Evolutionary conservation across 2,888 invertebrate genomes (phyloP).

Genomic region (Autographa pulchrina): DNA sequence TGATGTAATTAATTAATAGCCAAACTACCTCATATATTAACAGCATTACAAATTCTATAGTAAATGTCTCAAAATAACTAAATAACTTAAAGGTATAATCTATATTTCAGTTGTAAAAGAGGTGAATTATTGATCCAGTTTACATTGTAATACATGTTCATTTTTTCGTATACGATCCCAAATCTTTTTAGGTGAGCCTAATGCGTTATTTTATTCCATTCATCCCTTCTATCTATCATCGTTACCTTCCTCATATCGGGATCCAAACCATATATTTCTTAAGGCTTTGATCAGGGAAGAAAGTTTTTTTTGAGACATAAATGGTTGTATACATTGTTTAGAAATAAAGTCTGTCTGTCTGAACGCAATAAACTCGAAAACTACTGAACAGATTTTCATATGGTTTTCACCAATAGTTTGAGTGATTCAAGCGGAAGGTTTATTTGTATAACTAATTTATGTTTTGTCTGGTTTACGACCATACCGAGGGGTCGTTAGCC

Average conservation of each 20-base stretch:
- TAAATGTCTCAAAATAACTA: neutral
- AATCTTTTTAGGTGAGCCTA: neutral
- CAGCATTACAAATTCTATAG: neutral
- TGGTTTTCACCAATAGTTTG: too few relatives aligned
- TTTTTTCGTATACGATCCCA: neutral
- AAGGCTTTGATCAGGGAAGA: neutral
- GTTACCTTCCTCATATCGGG: neutral
- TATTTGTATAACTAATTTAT: too few relatives aligned
- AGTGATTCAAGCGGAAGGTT: too few relatives aligned
- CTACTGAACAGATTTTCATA: too few relatives aligned
- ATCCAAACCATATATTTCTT: neutral
- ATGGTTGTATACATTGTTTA: too few relatives aligned
- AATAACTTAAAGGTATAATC: neutral
- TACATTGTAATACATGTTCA: neutral
- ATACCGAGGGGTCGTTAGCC: too few relatives aligned
- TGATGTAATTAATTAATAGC: neutral
- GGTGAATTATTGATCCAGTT: neutral
- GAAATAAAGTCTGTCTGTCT: too few relatives aligned
- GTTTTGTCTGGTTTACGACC: too few relatives aligned
- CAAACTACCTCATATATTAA: neutral
- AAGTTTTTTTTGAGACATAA: neutral
- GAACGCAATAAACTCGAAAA: too few relatives aligned
- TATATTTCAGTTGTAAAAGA: neutral
- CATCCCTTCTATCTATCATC: slow-evolving; percentile 3
- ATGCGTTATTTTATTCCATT: slow-evolving; percentile 1